phyloP scores from a whole-genome alignment of 1,140 invertebrate species.

The Fragariocoptes setiger region DNA sequence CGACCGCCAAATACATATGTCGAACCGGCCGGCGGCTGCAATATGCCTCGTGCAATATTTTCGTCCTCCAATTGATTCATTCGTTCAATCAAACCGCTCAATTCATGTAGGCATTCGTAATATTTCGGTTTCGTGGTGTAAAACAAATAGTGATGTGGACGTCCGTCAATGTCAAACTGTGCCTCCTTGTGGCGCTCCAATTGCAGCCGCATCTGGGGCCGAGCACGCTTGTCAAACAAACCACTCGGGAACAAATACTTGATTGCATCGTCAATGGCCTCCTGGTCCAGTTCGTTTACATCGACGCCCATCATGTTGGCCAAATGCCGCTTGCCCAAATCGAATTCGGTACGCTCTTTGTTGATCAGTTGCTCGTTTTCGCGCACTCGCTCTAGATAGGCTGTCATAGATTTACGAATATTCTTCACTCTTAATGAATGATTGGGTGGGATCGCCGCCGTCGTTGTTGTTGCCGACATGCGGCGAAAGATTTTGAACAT shows the following conservation, averaged over 20 bases:
- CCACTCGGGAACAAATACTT: conserved; percentile 70
- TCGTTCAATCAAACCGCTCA: conserved; percentile 27
- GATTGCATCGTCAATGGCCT: conserved; percentile 58
- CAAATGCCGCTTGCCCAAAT: conserved; percentile 67
- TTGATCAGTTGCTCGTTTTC: conserved; percentile 55
- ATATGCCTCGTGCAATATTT: conserved; percentile 24
- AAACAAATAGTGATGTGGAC: conserved; percentile 58
- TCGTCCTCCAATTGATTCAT: conserved; percentile 33
- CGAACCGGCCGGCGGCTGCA: conserved; percentile 15
- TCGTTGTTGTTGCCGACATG: no score
- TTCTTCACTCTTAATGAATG: conserved; percentile 16
- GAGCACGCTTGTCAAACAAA: conserved; percentile 39
- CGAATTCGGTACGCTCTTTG: conserved; percentile 41
- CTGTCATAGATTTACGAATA: conserved; percentile 47
- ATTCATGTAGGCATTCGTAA: conserved; percentile 29
- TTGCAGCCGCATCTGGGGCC: conserved; percentile 47
- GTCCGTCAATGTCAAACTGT: conserved; percentile 53
- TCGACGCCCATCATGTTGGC: conserved; percentile 95
- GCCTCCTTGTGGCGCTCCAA: conserved; percentile 36
- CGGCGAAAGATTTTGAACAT: no score
- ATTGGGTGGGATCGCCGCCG: no score
- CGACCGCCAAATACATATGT: conserved; percentile 19
- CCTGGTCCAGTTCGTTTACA: conserved; percentile 48
- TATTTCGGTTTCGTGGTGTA: conserved; percentile 58
- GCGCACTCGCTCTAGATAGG: conserved; percentile 44